Conservation (phyloP, 2,797 vertebrate species). For the Emydoidea blandingii region DNA sequence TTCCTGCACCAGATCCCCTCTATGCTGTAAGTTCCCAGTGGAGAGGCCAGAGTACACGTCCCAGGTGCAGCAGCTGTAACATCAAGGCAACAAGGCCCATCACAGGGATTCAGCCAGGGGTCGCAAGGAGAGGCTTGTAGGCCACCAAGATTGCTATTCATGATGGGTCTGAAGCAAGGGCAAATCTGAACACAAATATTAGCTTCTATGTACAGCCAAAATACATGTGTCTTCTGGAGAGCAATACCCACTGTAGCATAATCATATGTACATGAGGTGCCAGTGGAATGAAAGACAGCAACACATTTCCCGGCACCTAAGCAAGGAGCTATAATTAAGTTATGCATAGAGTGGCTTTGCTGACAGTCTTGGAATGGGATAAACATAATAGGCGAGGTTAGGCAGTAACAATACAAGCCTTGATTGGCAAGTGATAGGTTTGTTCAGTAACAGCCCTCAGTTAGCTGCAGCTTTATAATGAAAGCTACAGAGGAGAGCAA, state of each 20-base stretch:
- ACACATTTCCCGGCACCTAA: constrained; percentile 67
- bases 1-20: neutral
- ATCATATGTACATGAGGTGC: constrained; percentile 51
- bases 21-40: neutral
- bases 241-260: neutral
- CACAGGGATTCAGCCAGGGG: neutral
- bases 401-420: neutral
- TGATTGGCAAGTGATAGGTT: constrained; percentile 40
- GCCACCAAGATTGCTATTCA: neutral
- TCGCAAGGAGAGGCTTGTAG: neutral
- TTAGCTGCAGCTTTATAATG: neutral
- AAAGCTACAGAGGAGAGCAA: neutral
- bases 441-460: neutral
- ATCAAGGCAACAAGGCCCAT: neutral
- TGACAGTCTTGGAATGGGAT: constrained; percentile 58
- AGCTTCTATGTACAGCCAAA: neutral
- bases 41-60: neutral
- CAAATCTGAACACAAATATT: neutral
- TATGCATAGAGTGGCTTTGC: constrained; percentile 55
- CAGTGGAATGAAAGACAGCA: constrained; percentile 62
- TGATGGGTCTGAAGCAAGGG: neutral
- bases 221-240: fast-evolving
- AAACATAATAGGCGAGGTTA: constrained; percentile 16
- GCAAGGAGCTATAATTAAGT: constrained; percentile 71
- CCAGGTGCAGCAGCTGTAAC: too few relatives aligned